Conservation (phyloP, 2,888 invertebrate genomes). For the Carterocephalus palaemon region DNA sequence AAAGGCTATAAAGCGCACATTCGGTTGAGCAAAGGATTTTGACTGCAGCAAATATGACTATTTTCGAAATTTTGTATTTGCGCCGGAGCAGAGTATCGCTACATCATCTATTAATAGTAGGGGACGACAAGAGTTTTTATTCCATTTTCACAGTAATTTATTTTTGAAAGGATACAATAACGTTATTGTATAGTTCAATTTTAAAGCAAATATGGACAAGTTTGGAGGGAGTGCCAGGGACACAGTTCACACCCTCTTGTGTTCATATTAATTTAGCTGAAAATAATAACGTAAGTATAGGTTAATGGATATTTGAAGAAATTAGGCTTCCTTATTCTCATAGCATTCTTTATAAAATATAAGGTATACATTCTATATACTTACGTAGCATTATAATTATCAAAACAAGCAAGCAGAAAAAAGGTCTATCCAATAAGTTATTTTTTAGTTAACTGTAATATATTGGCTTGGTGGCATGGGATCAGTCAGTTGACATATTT, state of each 20-base stretch:
- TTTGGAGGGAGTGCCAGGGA: constrained; percentile 57
- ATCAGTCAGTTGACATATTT: too few species aligned
- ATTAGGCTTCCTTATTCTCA: too few species aligned
- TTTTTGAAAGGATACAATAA: constrained; percentile 68
- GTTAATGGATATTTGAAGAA: too few species aligned
- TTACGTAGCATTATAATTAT: too few species aligned
- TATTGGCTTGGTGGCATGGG: too few species aligned
- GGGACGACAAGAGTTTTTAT: constrained; percentile 74
- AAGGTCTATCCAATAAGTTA: too few species aligned
- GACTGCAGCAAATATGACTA: constrained; percentile 42
- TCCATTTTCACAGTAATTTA: constrained; percentile 77
- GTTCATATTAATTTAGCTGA: constrained; percentile 29
- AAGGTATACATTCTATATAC: too few species aligned
- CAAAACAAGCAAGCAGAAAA: too few species aligned
- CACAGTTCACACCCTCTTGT: constrained; percentile 64
- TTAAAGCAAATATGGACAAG: constrained; percentile 70
- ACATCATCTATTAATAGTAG: constrained; percentile 76
- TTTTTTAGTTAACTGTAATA: too few species aligned
- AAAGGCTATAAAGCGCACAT: constrained; percentile 35
- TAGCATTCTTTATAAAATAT: too few species aligned
- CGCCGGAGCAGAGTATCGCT: constrained; percentile 71
- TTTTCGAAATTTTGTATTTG: constrained; percentile 58
- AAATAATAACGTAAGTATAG: constrained; percentile 21
- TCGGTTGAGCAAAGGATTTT: constrained; percentile 22
- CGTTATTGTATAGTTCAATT: constrained; percentile 66